Percentiles rank a stretch among this genome's conserved stretches.
Evolutionary conservation across 2,113 vertebrate genomes (phyloP).

Genomic region (Phoxinus phoxinus): DNA sequence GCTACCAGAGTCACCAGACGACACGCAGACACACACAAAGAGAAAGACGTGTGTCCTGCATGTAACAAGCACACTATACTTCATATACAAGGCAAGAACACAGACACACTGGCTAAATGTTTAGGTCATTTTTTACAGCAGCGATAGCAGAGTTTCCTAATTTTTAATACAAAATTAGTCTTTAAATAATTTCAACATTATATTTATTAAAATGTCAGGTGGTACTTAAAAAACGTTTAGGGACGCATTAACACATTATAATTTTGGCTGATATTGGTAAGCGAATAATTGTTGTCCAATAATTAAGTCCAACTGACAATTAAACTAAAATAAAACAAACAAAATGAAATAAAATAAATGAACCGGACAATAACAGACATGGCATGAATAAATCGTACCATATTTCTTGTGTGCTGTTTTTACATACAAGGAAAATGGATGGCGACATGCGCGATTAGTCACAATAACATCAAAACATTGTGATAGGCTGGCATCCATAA

Average conservation of each 20-base stretch:
- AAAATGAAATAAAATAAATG: background rate
- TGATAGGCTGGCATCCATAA: background rate
- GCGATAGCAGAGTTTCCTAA: background rate
- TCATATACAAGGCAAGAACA: background rate
- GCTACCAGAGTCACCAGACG: constrained; percentile 19
- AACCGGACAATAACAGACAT: background rate
- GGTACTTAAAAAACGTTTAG: background rate
- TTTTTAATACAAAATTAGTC: background rate
- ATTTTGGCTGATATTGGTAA: background rate
- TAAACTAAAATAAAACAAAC: background rate
- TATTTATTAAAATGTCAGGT: too few species aligned
- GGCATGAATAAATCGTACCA: background rate
- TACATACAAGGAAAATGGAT: too few species aligned
- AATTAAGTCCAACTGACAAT: background rate
- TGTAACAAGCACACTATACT: background rate
- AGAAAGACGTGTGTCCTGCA: background rate
- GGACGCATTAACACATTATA: background rate
- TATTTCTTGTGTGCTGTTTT: background rate
- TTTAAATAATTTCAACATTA: background rate
- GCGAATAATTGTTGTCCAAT: background rate
- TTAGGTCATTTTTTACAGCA: background rate
- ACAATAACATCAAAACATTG: background rate
- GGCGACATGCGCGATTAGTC: background rate
- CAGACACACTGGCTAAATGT: background rate
- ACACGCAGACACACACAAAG: background rate